Percentiles rank a stretch among this genome's conserved stretches.
Conservation (phyloP, 2,113 vertebrate genomes). For the Cavia porcellus region DNA sequence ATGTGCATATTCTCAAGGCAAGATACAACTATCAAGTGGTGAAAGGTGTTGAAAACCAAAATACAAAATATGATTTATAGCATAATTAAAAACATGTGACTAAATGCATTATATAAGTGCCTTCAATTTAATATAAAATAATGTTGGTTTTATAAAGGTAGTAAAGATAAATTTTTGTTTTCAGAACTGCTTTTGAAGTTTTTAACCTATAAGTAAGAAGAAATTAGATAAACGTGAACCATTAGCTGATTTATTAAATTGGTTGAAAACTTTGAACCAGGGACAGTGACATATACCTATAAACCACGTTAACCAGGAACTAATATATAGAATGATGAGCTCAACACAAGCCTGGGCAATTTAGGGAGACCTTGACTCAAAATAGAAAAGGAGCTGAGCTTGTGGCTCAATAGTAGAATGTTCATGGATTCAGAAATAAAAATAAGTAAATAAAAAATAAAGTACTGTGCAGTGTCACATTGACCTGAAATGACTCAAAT, state of each 20-base stretch:
- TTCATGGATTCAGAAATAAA: background rate
- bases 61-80: background rate
- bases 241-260: conserved; percentile 22
- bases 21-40: background rate
- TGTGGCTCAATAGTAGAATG: background rate
- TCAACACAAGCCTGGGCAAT: background rate
- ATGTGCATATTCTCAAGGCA: background rate
- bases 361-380: background rate
- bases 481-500: background rate
- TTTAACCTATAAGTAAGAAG: background rate
- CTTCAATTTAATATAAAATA: background rate
- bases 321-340: background rate
- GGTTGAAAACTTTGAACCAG: background rate
- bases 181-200: background rate
- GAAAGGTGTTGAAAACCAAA: background rate
- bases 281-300: background rate
- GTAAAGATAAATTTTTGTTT: background rate
- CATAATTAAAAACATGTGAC: background rate
- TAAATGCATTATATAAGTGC: background rate
- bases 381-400: background rate
- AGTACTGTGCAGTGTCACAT: background rate
- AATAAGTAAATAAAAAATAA: background rate
- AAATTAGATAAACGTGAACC: background rate
- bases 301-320: background rate
- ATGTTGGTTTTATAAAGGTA: background rate